phyloP scores from a whole-genome alignment of 1,140 invertebrate species.

The Drosophila lacteicornis region DNA sequence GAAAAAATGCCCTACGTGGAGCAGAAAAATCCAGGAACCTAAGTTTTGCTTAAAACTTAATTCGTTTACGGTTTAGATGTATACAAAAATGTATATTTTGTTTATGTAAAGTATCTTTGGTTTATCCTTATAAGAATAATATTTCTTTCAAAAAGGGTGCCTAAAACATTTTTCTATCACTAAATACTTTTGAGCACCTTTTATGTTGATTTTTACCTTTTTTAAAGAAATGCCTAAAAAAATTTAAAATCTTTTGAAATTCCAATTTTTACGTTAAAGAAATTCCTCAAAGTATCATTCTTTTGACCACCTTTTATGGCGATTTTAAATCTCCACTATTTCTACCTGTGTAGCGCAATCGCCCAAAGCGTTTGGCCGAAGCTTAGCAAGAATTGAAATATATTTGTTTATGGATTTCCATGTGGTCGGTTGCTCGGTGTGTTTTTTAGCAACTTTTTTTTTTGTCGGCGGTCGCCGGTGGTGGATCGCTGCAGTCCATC shows the following conservation, averaged over 20 bases:
- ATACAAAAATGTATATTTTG: background rate
- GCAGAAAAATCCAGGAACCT: too few species aligned
- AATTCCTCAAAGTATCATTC: background rate
- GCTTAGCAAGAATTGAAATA: constrained; percentile 43
- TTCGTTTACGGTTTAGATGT: too few species aligned
- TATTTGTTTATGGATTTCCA: constrained; percentile 68
- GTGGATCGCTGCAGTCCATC: constrained; percentile 32
- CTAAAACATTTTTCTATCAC: too few species aligned
- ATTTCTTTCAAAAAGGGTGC: background rate
- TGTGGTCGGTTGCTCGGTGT: constrained; percentile 51
- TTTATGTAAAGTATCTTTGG: too few species aligned
- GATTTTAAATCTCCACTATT: background rate
- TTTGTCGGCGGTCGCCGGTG: constrained; percentile 14
- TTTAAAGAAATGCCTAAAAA: too few species aligned
- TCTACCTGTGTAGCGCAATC: constrained; percentile 11
- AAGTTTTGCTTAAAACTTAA: too few species aligned
- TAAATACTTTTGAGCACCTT: background rate
- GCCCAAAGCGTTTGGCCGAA: constrained; percentile 25
- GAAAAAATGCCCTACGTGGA: constrained; percentile 9
- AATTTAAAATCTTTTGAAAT: background rate
- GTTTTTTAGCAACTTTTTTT: constrained; percentile 31
- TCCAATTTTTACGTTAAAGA: too few species aligned
- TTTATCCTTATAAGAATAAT: too few species aligned
- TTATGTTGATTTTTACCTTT: background rate
- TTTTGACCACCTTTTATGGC: background rate